phyloP scores from a whole-genome alignment of 2,797 vertebrate species.

The Lagorchestes hirsutus region DNA sequence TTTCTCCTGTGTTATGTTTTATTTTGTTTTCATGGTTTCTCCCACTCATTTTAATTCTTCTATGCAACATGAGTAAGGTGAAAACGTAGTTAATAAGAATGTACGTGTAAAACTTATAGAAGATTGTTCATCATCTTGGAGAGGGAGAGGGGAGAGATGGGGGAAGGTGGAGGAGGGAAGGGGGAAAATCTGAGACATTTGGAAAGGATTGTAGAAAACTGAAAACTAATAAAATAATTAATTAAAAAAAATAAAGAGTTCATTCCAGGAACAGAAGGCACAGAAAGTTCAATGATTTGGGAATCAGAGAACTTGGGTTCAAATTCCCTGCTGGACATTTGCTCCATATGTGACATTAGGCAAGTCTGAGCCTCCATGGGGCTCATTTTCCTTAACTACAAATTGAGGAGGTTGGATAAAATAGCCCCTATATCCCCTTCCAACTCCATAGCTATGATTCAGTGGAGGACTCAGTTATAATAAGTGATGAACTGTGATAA shows the following conservation, averaged over 20 bases:
- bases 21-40: too few relatives aligned
- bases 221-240: too few relatives aligned
- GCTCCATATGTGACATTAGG: background rate
- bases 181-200: too few relatives aligned
- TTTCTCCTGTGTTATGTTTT: too few relatives aligned
- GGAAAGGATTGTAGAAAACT: too few relatives aligned
- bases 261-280: background rate
- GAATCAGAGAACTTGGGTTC: background rate
- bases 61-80: too few relatives aligned
- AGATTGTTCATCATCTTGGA: too few relatives aligned
- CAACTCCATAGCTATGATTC: background rate
- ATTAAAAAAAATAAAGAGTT: background rate
- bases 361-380: background rate
- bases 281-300: background rate
- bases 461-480: background rate
- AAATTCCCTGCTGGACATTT: background rate
- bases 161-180: too few relatives aligned
- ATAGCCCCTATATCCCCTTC: background rate
- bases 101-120: too few relatives aligned
- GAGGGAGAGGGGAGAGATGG: too few relatives aligned
- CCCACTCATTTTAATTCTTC: too few relatives aligned
- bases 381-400: background rate
- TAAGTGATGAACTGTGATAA: background rate
- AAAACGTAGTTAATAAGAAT: too few relatives aligned
- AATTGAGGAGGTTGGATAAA: background rate